phyloP scores from a whole-genome alignment of 2,113 vertebrate species.

The Spilogale gracilis region DNA sequence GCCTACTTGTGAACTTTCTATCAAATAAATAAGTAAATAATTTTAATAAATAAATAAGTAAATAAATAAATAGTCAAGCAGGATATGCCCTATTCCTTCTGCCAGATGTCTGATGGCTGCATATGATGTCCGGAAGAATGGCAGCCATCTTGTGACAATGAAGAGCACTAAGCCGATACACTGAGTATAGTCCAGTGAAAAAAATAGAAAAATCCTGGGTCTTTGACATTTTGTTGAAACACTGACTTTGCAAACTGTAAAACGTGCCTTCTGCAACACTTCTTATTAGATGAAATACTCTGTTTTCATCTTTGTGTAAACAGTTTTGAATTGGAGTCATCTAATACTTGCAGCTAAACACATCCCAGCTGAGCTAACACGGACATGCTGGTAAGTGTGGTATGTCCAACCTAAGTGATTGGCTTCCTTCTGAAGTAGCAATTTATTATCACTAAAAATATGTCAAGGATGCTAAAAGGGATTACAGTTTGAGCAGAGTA shows the following conservation, averaged over 20 bases:
- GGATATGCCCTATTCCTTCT: neutral
- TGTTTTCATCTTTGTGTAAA: slow-evolving; percentile 8
- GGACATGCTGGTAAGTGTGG: neutral
- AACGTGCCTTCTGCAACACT: neutral
- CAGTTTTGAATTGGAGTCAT: neutral
- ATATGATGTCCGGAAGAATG: neutral
- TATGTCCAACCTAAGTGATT: neutral
- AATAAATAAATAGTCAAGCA: neutral
- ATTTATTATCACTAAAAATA: neutral
- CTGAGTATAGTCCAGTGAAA: neutral
- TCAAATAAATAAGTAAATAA: too few relatives aligned
- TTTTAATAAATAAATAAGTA: neutral
- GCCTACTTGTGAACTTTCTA: too few relatives aligned
- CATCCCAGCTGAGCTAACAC: neutral
- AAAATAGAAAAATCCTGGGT: neutral
- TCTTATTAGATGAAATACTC: neutral
- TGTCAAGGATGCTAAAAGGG: neutral
- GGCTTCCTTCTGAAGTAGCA: neutral
- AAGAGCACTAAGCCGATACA: neutral
- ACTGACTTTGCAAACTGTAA: neutral
- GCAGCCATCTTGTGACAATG: neutral
- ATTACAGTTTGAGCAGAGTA: neutral
- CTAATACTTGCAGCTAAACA: neutral
- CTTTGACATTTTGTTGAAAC: neutral
- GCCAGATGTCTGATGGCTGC: neutral